Conservation (phyloP, 2,113 vertebrate genomes). For the Poicephalus gulielmi region DNA sequence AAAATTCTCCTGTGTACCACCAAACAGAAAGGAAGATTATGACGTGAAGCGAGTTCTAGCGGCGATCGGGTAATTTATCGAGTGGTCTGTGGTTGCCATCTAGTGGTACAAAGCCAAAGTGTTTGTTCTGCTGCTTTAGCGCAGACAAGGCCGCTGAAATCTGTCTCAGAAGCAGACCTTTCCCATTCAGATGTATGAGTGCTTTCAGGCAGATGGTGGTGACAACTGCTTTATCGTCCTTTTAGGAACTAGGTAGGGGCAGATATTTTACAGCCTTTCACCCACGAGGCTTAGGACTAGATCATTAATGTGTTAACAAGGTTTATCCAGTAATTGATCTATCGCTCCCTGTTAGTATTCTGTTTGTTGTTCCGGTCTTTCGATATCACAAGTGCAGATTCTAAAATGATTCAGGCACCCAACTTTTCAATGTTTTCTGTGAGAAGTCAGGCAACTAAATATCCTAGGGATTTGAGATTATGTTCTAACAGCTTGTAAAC, state of each 20-base stretch:
- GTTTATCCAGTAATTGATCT: background rate
- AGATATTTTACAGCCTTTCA: background rate
- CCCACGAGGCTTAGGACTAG: background rate
- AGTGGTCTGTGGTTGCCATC: slow-evolving; percentile 41
- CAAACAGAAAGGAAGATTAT: background rate
- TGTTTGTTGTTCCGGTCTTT: background rate
- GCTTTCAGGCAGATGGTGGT: background rate
- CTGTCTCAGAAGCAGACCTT: background rate
- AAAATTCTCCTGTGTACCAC: background rate
- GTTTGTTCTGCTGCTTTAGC: background rate
- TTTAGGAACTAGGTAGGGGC: background rate
- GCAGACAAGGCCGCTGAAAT: background rate
- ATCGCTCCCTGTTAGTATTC: background rate
- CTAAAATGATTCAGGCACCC: background rate
- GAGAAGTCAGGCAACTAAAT: background rate
- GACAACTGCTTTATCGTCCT: background rate
- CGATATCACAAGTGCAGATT: background rate
- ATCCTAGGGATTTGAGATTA: background rate
- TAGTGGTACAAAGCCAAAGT: background rate
- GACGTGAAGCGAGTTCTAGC: background rate
- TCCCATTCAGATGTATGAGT: background rate
- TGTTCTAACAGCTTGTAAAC: background rate
- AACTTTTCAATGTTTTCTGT: background rate
- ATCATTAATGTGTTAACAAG: background rate
- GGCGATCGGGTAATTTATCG: background rate